Evolutionary conservation across 2,797 vertebrate genomes (phyloP), one percentile per base, ranked within the genome.

Genomic region (Bucorvus abyssinicus): DNA sequence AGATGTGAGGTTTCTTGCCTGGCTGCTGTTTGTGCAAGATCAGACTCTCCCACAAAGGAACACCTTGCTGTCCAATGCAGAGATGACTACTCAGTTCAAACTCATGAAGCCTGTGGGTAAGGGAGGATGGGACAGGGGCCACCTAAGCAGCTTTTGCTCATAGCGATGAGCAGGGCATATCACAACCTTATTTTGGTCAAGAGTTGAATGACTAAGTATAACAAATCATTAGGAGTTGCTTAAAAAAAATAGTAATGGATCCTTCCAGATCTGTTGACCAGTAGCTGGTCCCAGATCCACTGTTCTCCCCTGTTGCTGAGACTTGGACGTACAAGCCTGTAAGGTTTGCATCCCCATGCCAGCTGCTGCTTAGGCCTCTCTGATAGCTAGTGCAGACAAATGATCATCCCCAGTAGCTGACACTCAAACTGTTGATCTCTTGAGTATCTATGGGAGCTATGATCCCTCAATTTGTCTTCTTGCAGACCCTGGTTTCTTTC

Each of bases 31-130:
- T 47, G 17, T 83, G 22, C 53, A 84, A 60, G 55, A 34, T 90
- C 34, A 91, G 57, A 22, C 26, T 87, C 94, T 96, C 47, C 17
- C 36, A 63, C 45, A 47, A 47, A 52, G 38, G 57, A 50, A 38
- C 5, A 8, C 8, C 4, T 20, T 69, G 23, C 36, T 80, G 6
- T 53, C 26, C 19, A 38, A 9, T 47, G 21, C 23, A 40, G 44
- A 70, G 9, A 4, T 42, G 15, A 59, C 12, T 63, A 5, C 15
- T 85, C 14, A 34, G 17, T 42, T 63, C 26, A 73, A 77, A 83
- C 63, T 38, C 8, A n/a, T 12, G 7, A 64, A 69, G 9, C 1
- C 0, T 47, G 1, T 70, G 4, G 38, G 20, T 49, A 38, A 67
- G 65, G 14, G 13, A 56, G 12, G 15, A 10, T n/a, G 2, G n/a